A percentile compares a stretch with the other conserved stretches of the same genome.
These are phyloP conservation scores for Aphidius colemani DNA, from an alignment of 2,888 invertebrate species.

Conservation along the genomic window DNA sequence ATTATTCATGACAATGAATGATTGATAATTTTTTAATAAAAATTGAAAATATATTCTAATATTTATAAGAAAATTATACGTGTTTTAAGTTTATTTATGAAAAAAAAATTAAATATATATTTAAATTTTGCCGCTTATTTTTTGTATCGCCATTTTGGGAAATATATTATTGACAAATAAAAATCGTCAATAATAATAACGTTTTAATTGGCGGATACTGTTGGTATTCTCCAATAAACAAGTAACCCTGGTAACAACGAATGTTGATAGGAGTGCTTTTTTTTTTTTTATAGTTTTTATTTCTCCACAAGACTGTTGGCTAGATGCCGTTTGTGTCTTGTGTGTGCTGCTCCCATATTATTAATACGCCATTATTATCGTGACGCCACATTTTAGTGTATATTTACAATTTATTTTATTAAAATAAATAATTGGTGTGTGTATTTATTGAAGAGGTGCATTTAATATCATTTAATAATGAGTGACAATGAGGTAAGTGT, in stretches of 20 bases:
- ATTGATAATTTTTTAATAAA: too few species aligned
- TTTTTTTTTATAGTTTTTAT: slow-evolving; percentile 21
- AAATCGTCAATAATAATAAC: too few species aligned
- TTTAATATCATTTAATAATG: slow-evolving; percentile 37
- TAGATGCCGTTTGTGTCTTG: slow-evolving; percentile 22
- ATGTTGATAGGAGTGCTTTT: slow-evolving; percentile 37
- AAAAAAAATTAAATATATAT: too few species aligned
- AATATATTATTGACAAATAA: too few species aligned
- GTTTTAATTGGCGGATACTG: too few species aligned
- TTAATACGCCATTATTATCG: slow-evolving; percentile 45
- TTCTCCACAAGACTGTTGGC: slow-evolving; percentile 12
- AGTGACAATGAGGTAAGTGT: slow-evolving; percentile 51
- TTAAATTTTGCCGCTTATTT: too few species aligned
- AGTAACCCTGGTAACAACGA: slow-evolving; percentile 47
- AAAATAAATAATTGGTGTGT: slow-evolving; percentile 16
- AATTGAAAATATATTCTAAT: too few species aligned
- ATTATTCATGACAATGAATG: too few species aligned
- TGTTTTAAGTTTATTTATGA: too few species aligned
- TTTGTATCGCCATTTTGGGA: too few species aligned
- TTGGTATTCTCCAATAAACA: too few species aligned
- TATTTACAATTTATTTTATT: slow-evolving; percentile 15
- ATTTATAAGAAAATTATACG: too few species aligned
- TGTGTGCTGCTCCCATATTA: neutral
- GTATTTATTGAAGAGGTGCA: neutral
- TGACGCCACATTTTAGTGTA: slow-evolving; percentile 37